These are phyloP conservation scores for Haliclystus octoradiatus DNA, from an alignment of 30 jellyfish, hydroid and myxozoan genomes.

Conservation along the genomic window DNA sequence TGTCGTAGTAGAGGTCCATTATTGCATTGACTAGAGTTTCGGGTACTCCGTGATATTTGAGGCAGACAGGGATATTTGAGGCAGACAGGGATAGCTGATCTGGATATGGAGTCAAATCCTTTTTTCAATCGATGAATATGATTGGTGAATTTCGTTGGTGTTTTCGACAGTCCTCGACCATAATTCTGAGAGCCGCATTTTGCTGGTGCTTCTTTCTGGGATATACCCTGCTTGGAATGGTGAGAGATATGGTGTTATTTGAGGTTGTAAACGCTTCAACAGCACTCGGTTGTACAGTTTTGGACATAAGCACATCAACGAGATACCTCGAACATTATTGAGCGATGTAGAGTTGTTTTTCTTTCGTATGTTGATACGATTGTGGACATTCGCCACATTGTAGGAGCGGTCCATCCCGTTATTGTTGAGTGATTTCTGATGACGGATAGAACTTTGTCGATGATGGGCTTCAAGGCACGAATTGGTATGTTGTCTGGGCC, in stretches of 20 bases:
- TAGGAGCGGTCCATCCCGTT: background rate
- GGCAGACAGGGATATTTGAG: too few species aligned
- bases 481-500: background rate
- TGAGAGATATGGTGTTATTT: background rate
- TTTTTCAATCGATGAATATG: background rate
- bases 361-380: background rate
- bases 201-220: background rate
- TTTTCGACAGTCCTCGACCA: background rate
- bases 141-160: background rate
- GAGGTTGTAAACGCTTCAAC: background rate
- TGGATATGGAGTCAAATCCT: background rate
- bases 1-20: background rate
- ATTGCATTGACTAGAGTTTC: background rate
- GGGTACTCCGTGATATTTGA: slow-evolving; percentile 1
- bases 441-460: background rate
- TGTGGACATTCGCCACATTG: background rate
- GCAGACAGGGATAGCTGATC: background rate
- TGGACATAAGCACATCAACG: background rate
- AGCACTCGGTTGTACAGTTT: background rate
- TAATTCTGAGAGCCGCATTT: background rate
- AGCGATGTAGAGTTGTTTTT: background rate
- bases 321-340: background rate
- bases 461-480: background rate
- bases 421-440: background rate
- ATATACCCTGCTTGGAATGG: background rate